Conservation (phyloP, 2,888 invertebrate genomes). For the Eupithecia dodoneata region DNA sequence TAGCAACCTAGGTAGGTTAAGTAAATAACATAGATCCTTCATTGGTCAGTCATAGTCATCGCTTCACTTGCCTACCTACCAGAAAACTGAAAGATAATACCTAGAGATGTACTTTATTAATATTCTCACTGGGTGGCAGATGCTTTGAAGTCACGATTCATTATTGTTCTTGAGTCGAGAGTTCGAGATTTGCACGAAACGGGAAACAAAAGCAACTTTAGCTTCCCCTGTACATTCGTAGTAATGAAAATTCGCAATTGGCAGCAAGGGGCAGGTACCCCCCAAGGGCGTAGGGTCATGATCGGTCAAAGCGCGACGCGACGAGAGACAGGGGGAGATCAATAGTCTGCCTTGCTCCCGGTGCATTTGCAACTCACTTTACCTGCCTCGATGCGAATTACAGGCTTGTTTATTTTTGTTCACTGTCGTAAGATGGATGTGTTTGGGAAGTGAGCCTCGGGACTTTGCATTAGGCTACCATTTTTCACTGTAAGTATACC, state of each 20-base stretch:
- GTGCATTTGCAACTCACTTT: constrained; percentile 38
- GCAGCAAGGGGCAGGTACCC: constrained; percentile 48
- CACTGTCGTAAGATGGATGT: not conserved
- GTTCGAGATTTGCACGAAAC: not conserved
- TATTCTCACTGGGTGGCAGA: not conserved
- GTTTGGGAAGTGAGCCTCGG: not conserved
- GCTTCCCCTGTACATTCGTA: constrained; percentile 14
- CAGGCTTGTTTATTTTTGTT: constrained; percentile 1
- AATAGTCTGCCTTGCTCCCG: constrained; percentile 63
- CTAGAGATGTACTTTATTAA: not conserved
- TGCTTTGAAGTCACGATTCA: constrained; percentile 1
- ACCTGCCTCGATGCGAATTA: constrained; percentile 40
- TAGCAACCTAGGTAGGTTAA: not conserved
- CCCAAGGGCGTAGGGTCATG: constrained; percentile 73
- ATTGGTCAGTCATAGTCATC: not conserved
- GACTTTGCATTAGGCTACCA: not conserved
- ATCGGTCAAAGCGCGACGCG: constrained; percentile 79
- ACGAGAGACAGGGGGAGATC: constrained; percentile 74
- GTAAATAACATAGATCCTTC: not conserved
- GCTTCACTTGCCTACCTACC: not conserved
- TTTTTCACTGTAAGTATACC: not conserved
- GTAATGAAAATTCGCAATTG: constrained; percentile 30
- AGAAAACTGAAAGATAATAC: not conserved
- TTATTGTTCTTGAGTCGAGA: not conserved
- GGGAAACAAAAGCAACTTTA: not conserved